A percentile compares a stretch with the other conserved stretches of the same genome.
Conservation (phyloP, 2,888 invertebrate species). For the Drosophila silvestris region DNA sequence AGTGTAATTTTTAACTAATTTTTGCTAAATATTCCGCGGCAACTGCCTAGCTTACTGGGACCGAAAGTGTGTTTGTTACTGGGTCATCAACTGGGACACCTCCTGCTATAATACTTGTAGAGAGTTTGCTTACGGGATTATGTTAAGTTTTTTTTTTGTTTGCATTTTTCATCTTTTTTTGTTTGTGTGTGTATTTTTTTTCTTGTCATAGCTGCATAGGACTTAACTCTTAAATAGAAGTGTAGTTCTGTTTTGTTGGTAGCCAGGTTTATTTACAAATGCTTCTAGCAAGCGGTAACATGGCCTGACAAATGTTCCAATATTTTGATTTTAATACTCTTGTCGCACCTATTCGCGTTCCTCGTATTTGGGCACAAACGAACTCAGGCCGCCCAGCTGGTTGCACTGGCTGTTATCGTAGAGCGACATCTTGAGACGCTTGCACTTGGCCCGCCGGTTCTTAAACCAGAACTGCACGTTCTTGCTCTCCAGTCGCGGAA, state of each 20-base stretch:
- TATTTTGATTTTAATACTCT: conserved; percentile 15
- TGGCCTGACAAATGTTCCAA: conserved; percentile 8
- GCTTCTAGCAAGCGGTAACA: conserved; percentile 5
- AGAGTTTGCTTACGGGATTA: conserved; percentile 45
- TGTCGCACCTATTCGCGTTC: conserved; percentile 81
- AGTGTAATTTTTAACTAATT: conserved; percentile 41
- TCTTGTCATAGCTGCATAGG: conserved; percentile 53
- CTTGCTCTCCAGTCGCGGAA: conserved; percentile 99
- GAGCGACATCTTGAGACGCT: conserved; percentile 96
- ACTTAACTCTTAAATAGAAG: conserved; percentile 14
- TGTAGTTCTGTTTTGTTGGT: neutral
- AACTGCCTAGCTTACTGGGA: conserved; percentile 46
- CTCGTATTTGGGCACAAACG: conserved; percentile 85
- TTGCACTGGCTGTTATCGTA: conserved; percentile 87
- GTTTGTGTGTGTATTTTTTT: neutral
- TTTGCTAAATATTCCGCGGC: conserved; percentile 53
- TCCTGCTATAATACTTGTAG: conserved; percentile 60
- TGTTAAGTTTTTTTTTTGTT: conserved; percentile 4
- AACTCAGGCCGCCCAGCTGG: conserved; percentile 81
- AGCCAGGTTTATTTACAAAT: conserved; percentile 38
- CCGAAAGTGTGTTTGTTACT: conserved; percentile 32
- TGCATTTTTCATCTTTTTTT: neutral
- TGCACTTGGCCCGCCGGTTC: conserved; percentile 99
- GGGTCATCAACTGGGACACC: conserved; percentile 43
- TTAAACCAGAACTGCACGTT: conserved; percentile 99